Evolutionary conservation across 2,888 invertebrate species (phyloP), one percentile per base, ranked within the genome.

Genomic region (Caradrina clavipalpis): DNA sequence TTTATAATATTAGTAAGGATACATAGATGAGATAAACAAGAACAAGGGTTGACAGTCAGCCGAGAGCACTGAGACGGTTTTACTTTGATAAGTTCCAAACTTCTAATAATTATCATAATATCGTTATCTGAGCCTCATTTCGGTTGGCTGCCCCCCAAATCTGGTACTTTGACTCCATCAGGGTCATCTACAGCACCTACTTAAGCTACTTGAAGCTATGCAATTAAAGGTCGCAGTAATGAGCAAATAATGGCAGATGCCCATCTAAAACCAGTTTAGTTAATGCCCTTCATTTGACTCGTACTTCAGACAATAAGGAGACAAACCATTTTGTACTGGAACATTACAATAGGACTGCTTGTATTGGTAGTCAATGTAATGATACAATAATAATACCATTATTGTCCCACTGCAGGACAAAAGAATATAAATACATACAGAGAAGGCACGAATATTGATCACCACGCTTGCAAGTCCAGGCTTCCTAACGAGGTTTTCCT

Each of bases 141-240:
- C 39, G 39, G 39, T 39, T 13, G 39, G 11, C 13, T 39, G 39
- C 39, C 8, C 39, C 39, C 11, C 13, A 35, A 13, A 11, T 8
- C 39, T 8, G 35, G 39, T 39, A 39, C 11, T 2, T 2, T 39
- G 39, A 4, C 35, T 35, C 8, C 35, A 39, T 39, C 39, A 13
- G 11, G 39, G 39, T 39, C 39, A 39, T 26, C 39, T 39, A 39
- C 39, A 39, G 39, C 11, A 39, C 11, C 15, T 45, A 17, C 17
- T 45, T 5, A 1, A 49, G 8, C 13, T 59, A 53, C 11, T 22
- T 15, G 19, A 54, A 47, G 61, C 35, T 21, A n/a, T 39, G 39
- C 39, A 61, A 51, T 72, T 66, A 72, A 54, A 78, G 17, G 22
- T 67, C 35, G 19, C 10, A 42, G 26, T 67, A 67, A 72, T 63